These are phyloP conservation scores for Paralichthys olivaceus DNA, from an alignment of 2,113 vertebrate species.

Conservation along the genomic window DNA sequence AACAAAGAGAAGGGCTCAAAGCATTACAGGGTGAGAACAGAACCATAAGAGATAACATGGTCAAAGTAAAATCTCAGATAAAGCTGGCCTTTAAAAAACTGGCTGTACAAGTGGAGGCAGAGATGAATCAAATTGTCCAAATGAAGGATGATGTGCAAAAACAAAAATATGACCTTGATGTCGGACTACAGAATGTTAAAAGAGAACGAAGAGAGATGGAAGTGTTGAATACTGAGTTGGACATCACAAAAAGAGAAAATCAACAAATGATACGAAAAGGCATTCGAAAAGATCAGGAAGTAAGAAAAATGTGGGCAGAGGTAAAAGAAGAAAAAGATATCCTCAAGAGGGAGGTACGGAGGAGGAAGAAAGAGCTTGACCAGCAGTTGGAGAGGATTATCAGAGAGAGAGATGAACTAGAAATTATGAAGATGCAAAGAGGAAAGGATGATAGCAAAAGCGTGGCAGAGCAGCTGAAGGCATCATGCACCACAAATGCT, in stretches of 20 bases:
- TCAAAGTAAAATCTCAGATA: constrained; percentile 38
- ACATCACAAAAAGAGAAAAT: constrained; percentile 41
- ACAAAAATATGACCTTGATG: constrained; percentile 33
- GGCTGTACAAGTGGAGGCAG: neutral
- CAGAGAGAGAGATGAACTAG: constrained; percentile 43
- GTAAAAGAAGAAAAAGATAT: constrained; percentile 34
- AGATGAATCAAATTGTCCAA: constrained; percentile 19
- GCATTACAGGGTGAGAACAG: constrained; percentile 22
- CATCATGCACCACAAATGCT: neutral
- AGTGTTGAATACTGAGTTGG: constrained; percentile 44
- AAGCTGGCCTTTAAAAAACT: constrained; percentile 19
- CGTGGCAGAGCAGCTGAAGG: neutral
- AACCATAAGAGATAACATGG: constrained; percentile 28
- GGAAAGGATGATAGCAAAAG: neutral
- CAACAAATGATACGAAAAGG: constrained; percentile 22
- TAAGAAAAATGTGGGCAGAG: constrained; percentile 26
- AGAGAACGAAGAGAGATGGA: constrained; percentile 58
- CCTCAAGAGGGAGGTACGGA: constrained; percentile 29
- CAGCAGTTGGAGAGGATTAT: constrained; percentile 35
- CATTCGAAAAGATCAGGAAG: constrained; percentile 24
- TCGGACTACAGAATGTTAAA: constrained; percentile 13
- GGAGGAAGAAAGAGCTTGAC: constrained; percentile 35
- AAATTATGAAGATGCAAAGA: constrained; percentile 39
- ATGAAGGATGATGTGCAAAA: neutral
- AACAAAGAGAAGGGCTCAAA: constrained; percentile 34